A percentile compares a stretch with the other conserved stretches of the same genome.
Conservation (phyloP, 2,888 invertebrate species). For the Megastigmus dorsalis region DNA sequence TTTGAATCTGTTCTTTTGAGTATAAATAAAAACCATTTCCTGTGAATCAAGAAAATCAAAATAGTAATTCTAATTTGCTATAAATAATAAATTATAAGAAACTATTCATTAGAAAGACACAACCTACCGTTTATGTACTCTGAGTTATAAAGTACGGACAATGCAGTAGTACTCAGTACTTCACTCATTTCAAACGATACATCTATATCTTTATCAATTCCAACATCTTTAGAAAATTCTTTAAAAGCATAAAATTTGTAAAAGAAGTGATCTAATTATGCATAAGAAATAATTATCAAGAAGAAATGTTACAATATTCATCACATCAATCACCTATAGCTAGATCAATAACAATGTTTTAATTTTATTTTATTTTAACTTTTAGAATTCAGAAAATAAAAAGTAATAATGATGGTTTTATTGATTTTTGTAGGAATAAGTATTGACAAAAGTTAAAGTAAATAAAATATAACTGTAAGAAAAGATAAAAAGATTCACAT, state of each 20-base stretch:
- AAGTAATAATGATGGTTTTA: too few species aligned
- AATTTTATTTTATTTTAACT: too few species aligned
- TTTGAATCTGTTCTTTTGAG: constrained; percentile 77
- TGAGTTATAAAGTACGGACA: constrained; percentile 84
- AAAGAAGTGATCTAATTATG: neutral
- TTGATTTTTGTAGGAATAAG: too few species aligned
- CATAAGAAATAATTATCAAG: neutral
- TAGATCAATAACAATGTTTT: too few species aligned
- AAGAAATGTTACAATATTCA: constrained; percentile 16
- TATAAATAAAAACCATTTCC: constrained; percentile 88
- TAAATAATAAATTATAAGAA: neutral
- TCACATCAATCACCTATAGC: too few species aligned
- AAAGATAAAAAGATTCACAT: too few species aligned
- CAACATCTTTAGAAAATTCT: constrained; percentile 51
- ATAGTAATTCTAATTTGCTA: neutral
- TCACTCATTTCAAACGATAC: constrained; percentile 60
- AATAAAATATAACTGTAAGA: too few species aligned
- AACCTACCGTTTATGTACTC: constrained; percentile 81
- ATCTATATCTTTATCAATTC: constrained; percentile 49
- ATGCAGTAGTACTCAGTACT: constrained; percentile 78
- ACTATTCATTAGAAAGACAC: constrained; percentile 14
- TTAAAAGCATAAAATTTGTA: constrained; percentile 50
- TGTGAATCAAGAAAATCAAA: constrained; percentile 63
- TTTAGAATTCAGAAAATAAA: too few species aligned
- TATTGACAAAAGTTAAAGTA: too few species aligned